Conservation (phyloP, 2,888 invertebrate genomes). For the Mythimna impura region DNA sequence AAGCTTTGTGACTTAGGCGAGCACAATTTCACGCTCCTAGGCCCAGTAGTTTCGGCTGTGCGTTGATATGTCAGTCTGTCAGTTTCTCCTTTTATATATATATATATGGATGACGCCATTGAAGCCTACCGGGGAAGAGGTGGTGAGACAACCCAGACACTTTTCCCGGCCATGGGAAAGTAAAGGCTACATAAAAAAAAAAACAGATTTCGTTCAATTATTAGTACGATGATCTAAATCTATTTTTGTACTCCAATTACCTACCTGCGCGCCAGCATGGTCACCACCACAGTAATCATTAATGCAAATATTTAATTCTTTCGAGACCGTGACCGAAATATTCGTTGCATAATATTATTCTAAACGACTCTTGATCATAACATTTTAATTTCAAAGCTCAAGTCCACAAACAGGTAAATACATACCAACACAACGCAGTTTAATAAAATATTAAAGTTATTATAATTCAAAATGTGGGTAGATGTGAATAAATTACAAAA, state of each 20-base stretch:
- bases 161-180: too few relatives aligned
- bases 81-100: too few relatives aligned
- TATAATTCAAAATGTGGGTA: neutral
- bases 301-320: slow-evolving; percentile 33
- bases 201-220: too few relatives aligned
- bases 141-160: too few relatives aligned
- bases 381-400: slow-evolving; percentile 29
- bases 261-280: slow-evolving; percentile 4
- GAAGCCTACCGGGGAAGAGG: too few relatives aligned
- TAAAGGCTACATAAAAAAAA: too few relatives aligned
- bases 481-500: slow-evolving; percentile 28
- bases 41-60: too few relatives aligned
- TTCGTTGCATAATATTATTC: slow-evolving; percentile 50
- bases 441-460: slow-evolving; percentile 13
- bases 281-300: slow-evolving; percentile 12
- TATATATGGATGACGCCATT: too few relatives aligned
- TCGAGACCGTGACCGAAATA: slow-evolving; percentile 55
- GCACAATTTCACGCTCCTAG: too few relatives aligned
- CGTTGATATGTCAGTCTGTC: too few relatives aligned
- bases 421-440: neutral
- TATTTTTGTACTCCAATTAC: neutral
- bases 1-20: too few relatives aligned
- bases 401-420: neutral
- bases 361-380: slow-evolving; percentile 25
- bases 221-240: neutral